phyloP scores from a whole-genome alignment of 2,888 invertebrate genomes.

The Dolomedes plantarius region DNA sequence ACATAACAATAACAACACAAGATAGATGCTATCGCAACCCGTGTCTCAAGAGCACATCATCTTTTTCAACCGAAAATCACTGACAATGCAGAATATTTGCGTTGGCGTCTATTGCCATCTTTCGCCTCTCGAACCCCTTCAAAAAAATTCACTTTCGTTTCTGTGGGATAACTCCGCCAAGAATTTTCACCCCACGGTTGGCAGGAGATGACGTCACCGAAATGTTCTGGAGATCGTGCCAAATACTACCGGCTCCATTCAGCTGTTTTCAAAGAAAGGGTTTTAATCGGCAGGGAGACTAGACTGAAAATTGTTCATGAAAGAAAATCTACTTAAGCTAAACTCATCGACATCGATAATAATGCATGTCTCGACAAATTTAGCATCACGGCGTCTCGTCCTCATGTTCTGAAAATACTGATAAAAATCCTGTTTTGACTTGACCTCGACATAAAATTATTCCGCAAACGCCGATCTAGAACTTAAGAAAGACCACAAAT shows the following conservation, averaged over 20 bases:
- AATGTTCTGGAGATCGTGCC: neutral
- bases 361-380: too few relatives aligned
- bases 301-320: too few relatives aligned
- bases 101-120: conserved; percentile 2
- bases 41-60: neutral
- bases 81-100: conserved; percentile 1
- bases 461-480: too few relatives aligned
- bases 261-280: conserved; percentile 4
- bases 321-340: too few relatives aligned
- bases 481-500: too few relatives aligned
- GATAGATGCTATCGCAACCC: too few relatives aligned
- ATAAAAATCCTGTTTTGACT: too few relatives aligned
- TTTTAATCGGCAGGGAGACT: neutral
- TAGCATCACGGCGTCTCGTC: too few relatives aligned
- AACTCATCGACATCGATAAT: too few relatives aligned
- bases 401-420: too few relatives aligned
- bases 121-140: neutral
- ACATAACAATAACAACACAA: too few relatives aligned
- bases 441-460: too few relatives aligned
- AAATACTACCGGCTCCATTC: conserved; percentile 6
- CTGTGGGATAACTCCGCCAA: neutral
- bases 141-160: neutral
- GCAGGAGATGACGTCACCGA: neutral
- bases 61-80: neutral
- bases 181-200: conserved; percentile 15